Base-by-base conservation (phyloP, 1,140 invertebrate species). In the Tribolium castaneum region DNA sequence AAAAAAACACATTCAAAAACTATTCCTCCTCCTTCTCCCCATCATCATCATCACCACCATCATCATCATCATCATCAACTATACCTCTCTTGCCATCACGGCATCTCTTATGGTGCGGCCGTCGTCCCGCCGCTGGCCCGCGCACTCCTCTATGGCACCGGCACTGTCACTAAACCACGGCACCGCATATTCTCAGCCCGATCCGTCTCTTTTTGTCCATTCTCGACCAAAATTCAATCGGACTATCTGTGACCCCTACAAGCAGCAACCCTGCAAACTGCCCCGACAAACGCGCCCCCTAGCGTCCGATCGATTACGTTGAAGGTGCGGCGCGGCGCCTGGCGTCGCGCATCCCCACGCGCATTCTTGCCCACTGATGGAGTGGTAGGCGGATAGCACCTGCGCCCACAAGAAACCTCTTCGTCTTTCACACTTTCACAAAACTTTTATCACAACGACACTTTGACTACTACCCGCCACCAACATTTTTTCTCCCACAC, bases 31-130 rank as follows among this genome's bases (percentile, higher is more conserved):
- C 71, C 30, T 22, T 2, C 19, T 70, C 14, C 72, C 10, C 70
- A 78, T 12, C 54, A 52, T 9, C 34, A 9, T 14, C 54, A 30
- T 9, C 6, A 14, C 4, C 19, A n/a, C 1, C 25, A 16, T 19
- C 54, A 59, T 9, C 16, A 70, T 50, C 45, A 66, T 19, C 6
- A 25, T 10, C 25, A 6, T 14, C 7, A 30, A 14, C 82, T 75
- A 80, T 87, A 90, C 89, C 89, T 90, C 89, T 90, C 89, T 90
- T 88, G 89, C 89, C 89, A 90, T 90, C 89, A 90, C 89, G 88
- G 89, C 89, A 90, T 87, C 87, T 88, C 86, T 88, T 88, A 81
- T 82, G 76, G 78, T 73, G 81, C 87, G 82, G 82, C 82, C 78
- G 80, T 71, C 82, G 79, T 78, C 79, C 82, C 78, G 81, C 79